Evolutionary conservation across 1,140 invertebrate genomes (phyloP).

Genomic region (Solenopsis invicta): DNA sequence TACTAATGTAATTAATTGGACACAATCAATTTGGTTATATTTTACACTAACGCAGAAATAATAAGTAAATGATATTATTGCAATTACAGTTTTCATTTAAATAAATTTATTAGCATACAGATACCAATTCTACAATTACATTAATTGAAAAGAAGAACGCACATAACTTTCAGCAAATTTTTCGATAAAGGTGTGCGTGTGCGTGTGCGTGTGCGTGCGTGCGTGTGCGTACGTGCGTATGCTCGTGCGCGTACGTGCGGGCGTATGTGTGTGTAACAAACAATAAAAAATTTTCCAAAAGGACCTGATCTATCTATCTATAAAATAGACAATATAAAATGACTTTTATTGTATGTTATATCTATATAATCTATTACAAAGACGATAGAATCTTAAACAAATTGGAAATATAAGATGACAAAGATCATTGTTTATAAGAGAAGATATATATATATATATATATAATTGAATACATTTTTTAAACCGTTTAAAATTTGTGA

Average conservation of each 20-base stretch:
- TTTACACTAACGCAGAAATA: neutral
- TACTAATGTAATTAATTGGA: neutral
- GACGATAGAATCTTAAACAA: neutral
- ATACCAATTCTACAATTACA: conserved; percentile 14
- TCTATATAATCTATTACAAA: neutral
- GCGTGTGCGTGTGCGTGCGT: neutral
- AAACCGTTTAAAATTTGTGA: neutral
- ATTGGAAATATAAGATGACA: conserved; percentile 1
- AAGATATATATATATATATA: too few species aligned
- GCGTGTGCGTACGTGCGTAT: too few species aligned
- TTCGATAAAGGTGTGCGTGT: neutral
- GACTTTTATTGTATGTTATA: neutral
- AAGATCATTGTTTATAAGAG: conserved; percentile 7
- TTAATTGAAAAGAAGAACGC: neutral
- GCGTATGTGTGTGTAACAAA: too few species aligned
- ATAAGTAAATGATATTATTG: neutral
- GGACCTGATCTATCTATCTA: neutral
- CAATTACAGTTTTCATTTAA: neutral
- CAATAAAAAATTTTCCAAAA: neutral
- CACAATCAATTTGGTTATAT: neutral
- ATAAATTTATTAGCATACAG: conserved; percentile 31
- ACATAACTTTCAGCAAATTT: conserved; percentile 27
- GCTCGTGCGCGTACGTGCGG: neutral
- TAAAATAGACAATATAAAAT: conserved; percentile 21
- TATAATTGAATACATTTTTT: conserved; percentile 29